Evolutionary conservation across 2,113 vertebrate genomes (phyloP), one percentile per base, ranked within the genome.

Genomic region (Seriola dumerili): DNA sequence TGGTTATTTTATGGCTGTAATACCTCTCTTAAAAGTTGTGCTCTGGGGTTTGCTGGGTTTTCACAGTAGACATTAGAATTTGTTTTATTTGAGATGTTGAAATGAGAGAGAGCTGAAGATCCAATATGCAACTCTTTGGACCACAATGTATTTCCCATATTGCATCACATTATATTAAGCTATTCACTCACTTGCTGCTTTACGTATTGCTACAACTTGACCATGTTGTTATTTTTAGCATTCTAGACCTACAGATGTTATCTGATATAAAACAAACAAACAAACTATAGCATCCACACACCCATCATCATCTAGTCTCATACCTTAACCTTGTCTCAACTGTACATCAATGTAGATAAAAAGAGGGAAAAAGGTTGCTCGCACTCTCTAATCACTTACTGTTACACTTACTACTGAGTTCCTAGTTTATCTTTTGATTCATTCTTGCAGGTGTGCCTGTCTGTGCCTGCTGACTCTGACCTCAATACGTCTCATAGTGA

Each of bases 401-500:
- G 29, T 29, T 29, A 29, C 29, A 29, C 29, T 29, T 29, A 29
- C 29, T 29, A 29, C 29, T 29, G 29, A 29, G 29, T 29, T 19
- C 17, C 44, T 14, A 46, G 12, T 46, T 10, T 40, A 13, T 50
- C 16, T 59, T 59, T 59, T 61, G 32, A 16, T 65, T 65, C 3
- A n/a, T 38, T 4, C n/a, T 11, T 7, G n/a, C 63, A 44, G n/a
- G 38, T 44, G 63, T 65, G 12, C 29, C 29, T 40, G 36, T 63
- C 17, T 63, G 16, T 40, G 11, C 29, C 59, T 62, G 32, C 59
- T 65, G 40, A 46, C 23, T 81, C 66, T 68, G 75, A 67, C 69
- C 63, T 68, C 32, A 79, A 19, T 57, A 46, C 4, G 29, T 84
- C 69, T 73, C 62, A 23, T 17, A 32, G n/a, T 73, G 59, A 16